These are phyloP conservation scores for Nestor notabilis DNA, from an alignment of 2,113 vertebrate species.

Conservation along the genomic window DNA sequence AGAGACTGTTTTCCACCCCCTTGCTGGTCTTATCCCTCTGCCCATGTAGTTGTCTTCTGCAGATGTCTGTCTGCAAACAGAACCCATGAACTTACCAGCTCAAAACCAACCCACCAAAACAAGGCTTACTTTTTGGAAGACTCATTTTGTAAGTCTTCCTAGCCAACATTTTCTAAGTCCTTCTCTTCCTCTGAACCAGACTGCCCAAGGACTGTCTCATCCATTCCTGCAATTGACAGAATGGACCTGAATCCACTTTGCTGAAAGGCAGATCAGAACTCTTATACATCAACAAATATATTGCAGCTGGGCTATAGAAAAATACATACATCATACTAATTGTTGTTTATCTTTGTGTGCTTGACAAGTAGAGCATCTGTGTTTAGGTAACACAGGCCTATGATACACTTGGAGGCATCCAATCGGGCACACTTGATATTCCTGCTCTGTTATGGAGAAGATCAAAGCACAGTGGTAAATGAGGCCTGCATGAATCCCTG, in stretches of 20 bases:
- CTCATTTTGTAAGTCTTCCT: not conserved
- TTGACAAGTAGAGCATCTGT: not conserved
- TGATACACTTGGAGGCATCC: not conserved
- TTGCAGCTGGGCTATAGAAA: not conserved
- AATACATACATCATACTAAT: not conserved
- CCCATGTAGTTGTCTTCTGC: accelerated
- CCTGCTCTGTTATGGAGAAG: not conserved
- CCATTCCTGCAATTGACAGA: not conserved
- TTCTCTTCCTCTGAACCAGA: not conserved
- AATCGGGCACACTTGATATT: not conserved
- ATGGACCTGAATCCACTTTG: not conserved
- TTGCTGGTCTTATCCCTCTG: not conserved
- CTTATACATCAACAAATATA: not conserved
- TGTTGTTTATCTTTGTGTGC: not conserved
- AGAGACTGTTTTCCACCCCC: not conserved
- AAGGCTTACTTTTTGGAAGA: not conserved
- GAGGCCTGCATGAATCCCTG: not conserved
- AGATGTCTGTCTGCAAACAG: not conserved
- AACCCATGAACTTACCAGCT: not conserved
- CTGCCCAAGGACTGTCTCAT: not conserved
- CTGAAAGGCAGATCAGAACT: not conserved
- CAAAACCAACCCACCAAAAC: not conserved
- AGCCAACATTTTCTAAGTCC: not conserved
- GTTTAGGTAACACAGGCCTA: not conserved
- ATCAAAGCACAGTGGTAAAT: not conserved